Conservation (phyloP, 2,888 invertebrate species). For the Amiota mariae region DNA sequence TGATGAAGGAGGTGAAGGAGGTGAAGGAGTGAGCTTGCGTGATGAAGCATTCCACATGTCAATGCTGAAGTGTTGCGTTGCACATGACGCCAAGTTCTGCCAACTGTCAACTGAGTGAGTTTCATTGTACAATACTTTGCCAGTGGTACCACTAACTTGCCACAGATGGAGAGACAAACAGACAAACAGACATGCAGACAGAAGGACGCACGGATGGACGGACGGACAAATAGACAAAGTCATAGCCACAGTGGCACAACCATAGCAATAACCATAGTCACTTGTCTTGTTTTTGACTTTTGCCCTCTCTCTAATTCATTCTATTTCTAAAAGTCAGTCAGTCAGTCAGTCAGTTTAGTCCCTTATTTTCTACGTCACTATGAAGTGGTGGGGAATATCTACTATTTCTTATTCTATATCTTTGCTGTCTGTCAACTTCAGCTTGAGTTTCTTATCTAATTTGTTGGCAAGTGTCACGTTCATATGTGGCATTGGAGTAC, state of each 20-base stretch:
- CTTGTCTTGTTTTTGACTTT: no score
- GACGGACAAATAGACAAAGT: no score
- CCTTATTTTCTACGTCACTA: not conserved
- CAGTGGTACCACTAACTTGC: not conserved
- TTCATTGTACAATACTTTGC: not conserved
- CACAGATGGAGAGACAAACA: no score
- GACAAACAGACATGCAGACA: no score
- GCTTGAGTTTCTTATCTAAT: constrained; percentile 57
- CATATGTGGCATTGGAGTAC: constrained; percentile 33
- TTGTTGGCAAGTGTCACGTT: constrained; percentile 67
- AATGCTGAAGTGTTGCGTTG: constrained; percentile 13
- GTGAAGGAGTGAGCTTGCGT: not conserved
- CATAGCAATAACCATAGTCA: no score
- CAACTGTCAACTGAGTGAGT: constrained; percentile 18
- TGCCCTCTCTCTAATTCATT: no score
- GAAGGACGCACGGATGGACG: no score
- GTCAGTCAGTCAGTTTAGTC: not conserved
- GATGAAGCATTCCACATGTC: not conserved
- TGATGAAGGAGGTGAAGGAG: not conserved
- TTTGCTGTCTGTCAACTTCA: not conserved
- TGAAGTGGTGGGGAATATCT: not conserved
- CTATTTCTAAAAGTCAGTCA: not conserved
- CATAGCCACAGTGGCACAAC: no score
- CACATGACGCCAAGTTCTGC: constrained; percentile 15
- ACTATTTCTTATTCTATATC: not conserved